These are phyloP conservation scores for Mastigias papua DNA, from an alignment of 30 jellyfish, hydroid and myxozoan genomes.

Conservation along the genomic window DNA sequence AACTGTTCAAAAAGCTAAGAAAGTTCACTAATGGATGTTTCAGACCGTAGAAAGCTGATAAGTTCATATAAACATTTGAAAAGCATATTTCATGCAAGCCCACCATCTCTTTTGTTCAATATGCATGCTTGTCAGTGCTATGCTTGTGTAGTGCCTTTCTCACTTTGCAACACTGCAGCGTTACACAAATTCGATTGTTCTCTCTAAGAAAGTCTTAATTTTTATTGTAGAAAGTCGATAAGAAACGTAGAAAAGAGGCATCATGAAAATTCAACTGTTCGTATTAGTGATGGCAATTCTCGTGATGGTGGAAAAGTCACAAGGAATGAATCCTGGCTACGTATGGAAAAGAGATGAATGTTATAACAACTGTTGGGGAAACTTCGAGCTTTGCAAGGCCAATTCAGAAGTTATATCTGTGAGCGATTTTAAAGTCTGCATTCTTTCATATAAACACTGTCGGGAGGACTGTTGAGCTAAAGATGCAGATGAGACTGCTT, in stretches of 20 bases:
- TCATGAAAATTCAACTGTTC: background rate
- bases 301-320: background rate
- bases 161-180: no score
- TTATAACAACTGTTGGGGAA: conserved; percentile 1
- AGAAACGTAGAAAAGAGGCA: background rate
- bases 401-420: background rate
- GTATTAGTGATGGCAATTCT: background rate
- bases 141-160: no score
- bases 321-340: background rate
- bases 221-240: no score
- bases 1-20: no score
- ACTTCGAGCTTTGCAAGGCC: background rate
- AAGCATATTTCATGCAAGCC: no score
- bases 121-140: no score
- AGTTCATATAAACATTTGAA: no score
- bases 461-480: background rate
- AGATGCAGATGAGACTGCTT: background rate
- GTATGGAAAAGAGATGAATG: background rate
- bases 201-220: no score
- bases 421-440: background rate
- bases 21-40: no score
- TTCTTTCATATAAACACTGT: background rate
- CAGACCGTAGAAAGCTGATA: no score
- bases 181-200: no score
- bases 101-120: no score